Percentiles rank a stretch among this genome's conserved stretches.
phyloP scores from a whole-genome alignment of 1,140 invertebrate species.

The Argopecten irradians region DNA sequence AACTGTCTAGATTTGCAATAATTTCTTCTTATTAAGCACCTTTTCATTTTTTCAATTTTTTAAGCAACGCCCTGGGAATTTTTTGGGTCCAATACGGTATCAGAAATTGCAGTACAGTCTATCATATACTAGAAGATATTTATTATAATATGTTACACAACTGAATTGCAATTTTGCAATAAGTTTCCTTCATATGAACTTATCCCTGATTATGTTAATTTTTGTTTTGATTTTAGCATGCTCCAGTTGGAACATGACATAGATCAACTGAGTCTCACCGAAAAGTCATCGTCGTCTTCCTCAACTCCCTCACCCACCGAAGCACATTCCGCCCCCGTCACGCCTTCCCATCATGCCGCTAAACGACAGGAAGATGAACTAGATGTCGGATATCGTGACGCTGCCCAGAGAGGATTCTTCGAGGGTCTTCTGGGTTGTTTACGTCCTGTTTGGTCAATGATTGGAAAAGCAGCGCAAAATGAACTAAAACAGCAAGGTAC shows the following conservation, averaged over 20 bases:
- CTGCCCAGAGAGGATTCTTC: slow-evolving; percentile 82
- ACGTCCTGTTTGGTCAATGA: slow-evolving; percentile 89
- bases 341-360: slow-evolving; percentile 61
- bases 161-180: no score
- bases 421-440: slow-evolving; percentile 91
- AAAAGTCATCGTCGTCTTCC: slow-evolving; percentile 62
- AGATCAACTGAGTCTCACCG: slow-evolving; percentile 67
- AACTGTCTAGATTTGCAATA: no score
- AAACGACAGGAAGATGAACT: slow-evolving; percentile 60
- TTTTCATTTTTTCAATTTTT: no score
- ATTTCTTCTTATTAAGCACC: no score
- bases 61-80: no score
- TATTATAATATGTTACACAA: no score
- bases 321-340: slow-evolving; percentile 68
- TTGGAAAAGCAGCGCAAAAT: slow-evolving; percentile 86
- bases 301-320: slow-evolving; percentile 65
- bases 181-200: background rate
- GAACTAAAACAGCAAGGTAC: slow-evolving; percentile 82
- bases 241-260: slow-evolving; percentile 72
- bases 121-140: no score
- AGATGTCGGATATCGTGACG: slow-evolving; percentile 64
- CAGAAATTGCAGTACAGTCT: no score
- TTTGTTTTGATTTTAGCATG: slow-evolving; percentile 65
- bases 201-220: background rate
- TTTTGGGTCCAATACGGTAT: no score